Base-by-base conservation (phyloP, 2,888 invertebrate genomes). In the Drosophila yooni region DNA sequence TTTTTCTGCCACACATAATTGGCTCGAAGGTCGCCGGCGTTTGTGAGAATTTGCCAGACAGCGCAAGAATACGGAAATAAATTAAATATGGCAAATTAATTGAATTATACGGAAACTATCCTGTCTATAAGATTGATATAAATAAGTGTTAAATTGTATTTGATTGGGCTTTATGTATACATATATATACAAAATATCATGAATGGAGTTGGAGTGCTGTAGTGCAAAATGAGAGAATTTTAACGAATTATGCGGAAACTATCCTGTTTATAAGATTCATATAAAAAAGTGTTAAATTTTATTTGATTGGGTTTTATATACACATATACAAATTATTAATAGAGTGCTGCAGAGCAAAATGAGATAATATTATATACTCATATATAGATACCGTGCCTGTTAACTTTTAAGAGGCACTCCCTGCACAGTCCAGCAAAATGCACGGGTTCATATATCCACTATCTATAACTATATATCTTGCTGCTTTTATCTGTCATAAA, bases 1-100 rank as follows among this genome's bases (percentile, higher is more conserved):
- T 46, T 77, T 68, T 52, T 48, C 61, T 58, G 21, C 56, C 43
- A 74, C 10, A 62, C 18, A 60, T 79, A 82, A 89, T 84, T 84
- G 79, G 15, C 64, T 13, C 38, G 81, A 88, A 89, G 88, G 89
- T 80, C 77, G 70, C 21, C 33, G 52, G 33, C 51, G 43, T 29
- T 36, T 38, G 38, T n/a, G 38, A 50, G 63, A 67, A 70, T 53
- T 36, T 27, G 56, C 48, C 40, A 60, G n/a, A 33, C 38, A 48
- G 34, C 36, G 10, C 53, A 40, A 54, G 52, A 38, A 54, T 56
- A 62, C 69, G 70, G 70, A 61, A 70, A 56, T 43, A 43, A 46
- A 21, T 21, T 43, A n/a, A n/a, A 69, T 33, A 50, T 60, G 48
- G 13, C 40, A 25, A 40, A 27, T 29, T 56, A 34, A 56, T 48